These are phyloP conservation scores for Ophioninae sp. DNA, from an alignment of 2,888 invertebrate genomes.

Conservation along the genomic window DNA sequence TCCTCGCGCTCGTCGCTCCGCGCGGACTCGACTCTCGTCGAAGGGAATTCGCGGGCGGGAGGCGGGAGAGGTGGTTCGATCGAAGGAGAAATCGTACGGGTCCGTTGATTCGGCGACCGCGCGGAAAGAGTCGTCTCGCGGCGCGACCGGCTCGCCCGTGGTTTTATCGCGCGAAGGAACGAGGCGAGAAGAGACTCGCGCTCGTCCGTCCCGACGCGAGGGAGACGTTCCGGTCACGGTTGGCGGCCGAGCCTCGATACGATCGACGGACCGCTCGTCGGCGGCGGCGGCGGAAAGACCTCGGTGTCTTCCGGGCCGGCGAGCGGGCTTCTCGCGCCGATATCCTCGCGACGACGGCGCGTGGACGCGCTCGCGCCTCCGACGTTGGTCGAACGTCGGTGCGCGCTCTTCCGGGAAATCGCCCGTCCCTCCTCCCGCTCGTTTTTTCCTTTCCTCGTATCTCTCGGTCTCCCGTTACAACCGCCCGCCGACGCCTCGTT, in stretches of 20 bases:
- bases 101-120: no score
- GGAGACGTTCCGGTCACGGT: constrained; percentile 48
- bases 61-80: no score
- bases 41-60: no score
- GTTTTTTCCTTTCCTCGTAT: background rate
- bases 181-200: constrained; percentile 17
- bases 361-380: constrained; percentile 10
- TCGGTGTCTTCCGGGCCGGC: constrained; percentile 42
- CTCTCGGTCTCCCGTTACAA: constrained; percentile 27
- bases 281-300: constrained; percentile 16
- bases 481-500: constrained; percentile 53
- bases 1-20: no score
- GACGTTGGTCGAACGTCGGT: constrained; percentile 30
- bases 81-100: no score
- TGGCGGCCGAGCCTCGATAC: constrained; percentile 24
- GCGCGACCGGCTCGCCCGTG: no score
- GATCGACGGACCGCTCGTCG: constrained; percentile 34
- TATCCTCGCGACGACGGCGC: constrained; percentile 6
- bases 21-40: no score
- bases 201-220: background rate
- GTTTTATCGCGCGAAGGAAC: background rate
- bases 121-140: no score
- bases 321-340: background rate
- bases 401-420: constrained; percentile 42
- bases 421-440: constrained; percentile 21